Percentiles rank a stretch among this genome's conserved stretches.
phyloP scores from a whole-genome alignment of 2,113 vertebrate species.

The Lynx canadensis region DNA sequence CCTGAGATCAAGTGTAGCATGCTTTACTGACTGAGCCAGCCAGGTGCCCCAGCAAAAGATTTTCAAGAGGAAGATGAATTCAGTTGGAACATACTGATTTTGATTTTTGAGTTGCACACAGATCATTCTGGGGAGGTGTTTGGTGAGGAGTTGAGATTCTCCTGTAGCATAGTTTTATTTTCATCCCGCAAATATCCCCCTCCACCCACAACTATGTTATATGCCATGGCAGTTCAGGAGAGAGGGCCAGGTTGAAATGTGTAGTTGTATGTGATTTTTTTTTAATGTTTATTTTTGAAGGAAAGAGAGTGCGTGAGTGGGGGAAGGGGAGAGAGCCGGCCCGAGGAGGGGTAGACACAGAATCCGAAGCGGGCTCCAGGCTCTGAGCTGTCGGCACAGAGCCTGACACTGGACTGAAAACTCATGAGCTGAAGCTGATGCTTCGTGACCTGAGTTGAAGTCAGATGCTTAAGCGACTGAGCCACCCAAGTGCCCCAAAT shows the following conservation, averaged over 20 bases:
- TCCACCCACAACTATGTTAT: not conserved
- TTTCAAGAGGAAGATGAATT: not conserved
- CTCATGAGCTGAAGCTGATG: no score
- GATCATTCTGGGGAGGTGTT: not conserved
- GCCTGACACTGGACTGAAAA: no score
- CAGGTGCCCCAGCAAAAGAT: not conserved
- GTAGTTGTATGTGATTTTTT: not conserved
- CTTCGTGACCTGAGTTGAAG: no score
- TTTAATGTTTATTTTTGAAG: no score
- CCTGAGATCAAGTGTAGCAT: not conserved
- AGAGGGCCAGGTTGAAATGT: not conserved
- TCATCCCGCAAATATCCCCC: not conserved
- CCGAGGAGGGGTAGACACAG: no score
- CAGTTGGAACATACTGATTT: not conserved
- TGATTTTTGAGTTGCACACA: not conserved
- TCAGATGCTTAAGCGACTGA: no score
- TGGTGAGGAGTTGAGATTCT: not conserved
- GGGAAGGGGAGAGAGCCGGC: no score
- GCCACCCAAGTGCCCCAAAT: not conserved
- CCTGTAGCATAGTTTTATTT: not conserved
- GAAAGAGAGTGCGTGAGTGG: no score
- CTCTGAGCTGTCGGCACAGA: no score
- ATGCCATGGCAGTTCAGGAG: not conserved
- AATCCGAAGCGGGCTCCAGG: no score
- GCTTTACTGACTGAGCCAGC: not conserved